A percentile compares a stretch with the other conserved stretches of the same genome.
These are phyloP conservation scores for Motacilla alba DNA, from an alignment of 2,113 vertebrate species.

Conservation along the genomic window DNA sequence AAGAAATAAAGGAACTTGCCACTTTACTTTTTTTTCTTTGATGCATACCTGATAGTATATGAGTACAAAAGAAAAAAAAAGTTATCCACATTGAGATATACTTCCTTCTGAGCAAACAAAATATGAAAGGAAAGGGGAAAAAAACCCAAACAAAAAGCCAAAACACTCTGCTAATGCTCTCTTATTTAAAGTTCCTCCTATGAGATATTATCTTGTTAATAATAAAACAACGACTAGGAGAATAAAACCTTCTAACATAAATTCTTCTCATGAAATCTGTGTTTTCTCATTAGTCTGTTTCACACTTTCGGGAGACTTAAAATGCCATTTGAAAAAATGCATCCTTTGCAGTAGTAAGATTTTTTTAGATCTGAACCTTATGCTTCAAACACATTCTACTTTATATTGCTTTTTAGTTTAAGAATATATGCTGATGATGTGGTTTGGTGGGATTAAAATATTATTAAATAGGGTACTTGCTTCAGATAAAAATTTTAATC, in stretches of 20 bases:
- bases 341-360: neutral
- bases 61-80: neutral
- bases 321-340: neutral
- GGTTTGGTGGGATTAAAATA: neutral
- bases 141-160: fast-evolving
- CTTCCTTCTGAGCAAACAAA: neutral
- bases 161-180: neutral
- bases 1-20: neutral
- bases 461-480: neutral
- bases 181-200: neutral
- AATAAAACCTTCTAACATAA: neutral
- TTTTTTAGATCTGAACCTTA: neutral
- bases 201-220: neutral
- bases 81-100: neutral
- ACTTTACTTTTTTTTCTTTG: neutral
- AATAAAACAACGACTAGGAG: neutral
- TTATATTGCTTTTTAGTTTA: neutral
- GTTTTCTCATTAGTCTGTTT: neutral
- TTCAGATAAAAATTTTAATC: neutral
- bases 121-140: neutral
- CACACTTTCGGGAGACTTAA: neutral
- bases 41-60: neutral
- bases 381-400: neutral
- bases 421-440: neutral
- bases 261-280: neutral